These are phyloP conservation scores for Tipula unca DNA, from an alignment of 2,888 invertebrate species.

Conservation along the genomic window DNA sequence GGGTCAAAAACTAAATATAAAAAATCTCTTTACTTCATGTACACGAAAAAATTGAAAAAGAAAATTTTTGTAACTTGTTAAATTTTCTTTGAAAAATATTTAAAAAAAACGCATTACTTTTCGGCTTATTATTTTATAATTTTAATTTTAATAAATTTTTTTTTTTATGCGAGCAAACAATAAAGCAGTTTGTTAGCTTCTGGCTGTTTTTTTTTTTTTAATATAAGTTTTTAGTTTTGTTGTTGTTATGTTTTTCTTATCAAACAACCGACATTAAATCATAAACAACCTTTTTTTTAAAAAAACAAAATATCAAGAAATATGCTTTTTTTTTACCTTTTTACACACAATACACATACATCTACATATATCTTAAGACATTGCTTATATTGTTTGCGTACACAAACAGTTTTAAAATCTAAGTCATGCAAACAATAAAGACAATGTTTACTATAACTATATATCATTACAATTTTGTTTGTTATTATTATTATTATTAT, in stretches of 20 bases:
- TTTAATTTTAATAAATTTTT: not conserved
- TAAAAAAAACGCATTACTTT: not conserved
- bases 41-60: not conserved
- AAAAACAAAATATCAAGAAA: not conserved
- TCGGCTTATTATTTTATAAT: not conserved
- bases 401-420: too few relatives aligned
- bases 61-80: not conserved
- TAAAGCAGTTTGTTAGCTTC: not conserved
- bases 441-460: not conserved
- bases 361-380: not conserved
- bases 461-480: not conserved
- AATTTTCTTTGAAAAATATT: not conserved
- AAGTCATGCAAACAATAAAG: not conserved
- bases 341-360: too few relatives aligned
- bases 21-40: not conserved
- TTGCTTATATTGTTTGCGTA: not conserved
- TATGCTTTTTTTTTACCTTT: not conserved
- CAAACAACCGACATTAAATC: not conserved
- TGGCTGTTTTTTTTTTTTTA: not conserved
- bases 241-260: not conserved
- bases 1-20: not conserved
- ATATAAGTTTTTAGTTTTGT: not conserved
- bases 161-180: not conserved
- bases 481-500: not conserved
- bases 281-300: not conserved